These are phyloP conservation scores for Stenopsyche tienmushanensis DNA, from an alignment of 1,140 invertebrate species.

Conservation along the genomic window DNA sequence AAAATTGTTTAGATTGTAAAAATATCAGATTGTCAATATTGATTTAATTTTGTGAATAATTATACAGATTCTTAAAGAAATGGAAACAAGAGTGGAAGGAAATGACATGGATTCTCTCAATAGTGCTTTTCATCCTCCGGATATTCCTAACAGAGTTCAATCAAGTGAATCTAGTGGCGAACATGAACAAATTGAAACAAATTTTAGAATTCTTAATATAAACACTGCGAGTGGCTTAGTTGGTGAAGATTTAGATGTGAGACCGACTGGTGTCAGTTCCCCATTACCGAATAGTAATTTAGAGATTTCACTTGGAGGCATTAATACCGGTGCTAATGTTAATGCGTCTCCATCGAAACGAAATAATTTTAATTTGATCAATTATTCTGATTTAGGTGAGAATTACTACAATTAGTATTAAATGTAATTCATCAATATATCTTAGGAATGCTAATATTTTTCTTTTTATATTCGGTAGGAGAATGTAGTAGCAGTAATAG, in stretches of 20 bases:
- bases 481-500: constrained; percentile 40
- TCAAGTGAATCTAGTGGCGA: background rate
- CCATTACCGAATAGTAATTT: constrained; percentile 34
- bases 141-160: background rate
- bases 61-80: constrained; percentile 19
- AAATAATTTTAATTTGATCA: constrained; percentile 39
- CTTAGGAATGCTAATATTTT: background rate
- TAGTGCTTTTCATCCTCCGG: too few species aligned
- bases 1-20: background rate
- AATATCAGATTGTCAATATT: background rate
- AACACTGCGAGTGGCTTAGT: background rate
- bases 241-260: background rate
- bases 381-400: constrained; percentile 39
- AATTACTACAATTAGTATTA: constrained; percentile 2
- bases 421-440: background rate
- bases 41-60: too few species aligned
- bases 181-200: background rate
- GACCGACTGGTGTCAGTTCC: background rate
- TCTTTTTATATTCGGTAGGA: constrained; percentile 17
- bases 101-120: too few species aligned
- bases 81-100: constrained; percentile 1
- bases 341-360: constrained; percentile 40
- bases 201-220: background rate
- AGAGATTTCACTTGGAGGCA: constrained; percentile 31
- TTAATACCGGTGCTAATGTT: constrained; percentile 34